phyloP scores from a whole-genome alignment of 2,113 vertebrate genomes.

The Bagarius yarrelli region DNA sequence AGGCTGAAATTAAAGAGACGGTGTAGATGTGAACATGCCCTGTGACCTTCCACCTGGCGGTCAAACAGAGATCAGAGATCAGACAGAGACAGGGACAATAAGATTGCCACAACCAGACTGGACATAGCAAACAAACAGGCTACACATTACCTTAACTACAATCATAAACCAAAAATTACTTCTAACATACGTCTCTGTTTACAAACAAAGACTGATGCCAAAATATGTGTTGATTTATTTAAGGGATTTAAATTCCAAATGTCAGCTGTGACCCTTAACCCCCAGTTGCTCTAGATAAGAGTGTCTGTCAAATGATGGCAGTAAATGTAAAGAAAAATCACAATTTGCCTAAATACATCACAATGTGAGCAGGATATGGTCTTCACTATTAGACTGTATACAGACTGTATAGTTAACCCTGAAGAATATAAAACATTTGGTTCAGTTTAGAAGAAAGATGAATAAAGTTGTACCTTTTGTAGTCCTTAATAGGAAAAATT shows the following conservation, averaged over 20 bases:
- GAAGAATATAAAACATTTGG: too few species aligned
- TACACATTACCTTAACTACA: background rate
- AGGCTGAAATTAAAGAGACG: conserved; percentile 32
- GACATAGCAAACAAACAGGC: background rate
- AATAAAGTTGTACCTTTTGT: too few species aligned
- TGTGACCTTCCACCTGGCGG: conserved; percentile 50
- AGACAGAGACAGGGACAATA: background rate
- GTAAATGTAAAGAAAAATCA: background rate
- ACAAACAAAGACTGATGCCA: background rate
- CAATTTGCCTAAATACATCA: background rate
- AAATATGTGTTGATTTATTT: background rate
- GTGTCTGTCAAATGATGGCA: background rate
- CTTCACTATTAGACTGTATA: too few species aligned
- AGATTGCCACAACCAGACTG: background rate
- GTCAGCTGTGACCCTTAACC: background rate
- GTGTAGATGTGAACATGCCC: conserved; percentile 33
- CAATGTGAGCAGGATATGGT: background rate
- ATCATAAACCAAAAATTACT: background rate
- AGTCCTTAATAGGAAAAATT: too few species aligned
- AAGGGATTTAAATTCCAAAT: too few species aligned
- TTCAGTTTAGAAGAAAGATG: too few species aligned
- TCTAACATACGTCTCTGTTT: background rate
- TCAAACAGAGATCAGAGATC: conserved; percentile 35
- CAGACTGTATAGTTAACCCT: too few species aligned
- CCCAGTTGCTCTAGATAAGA: too few species aligned